Evolutionary conservation across 1,140 invertebrate genomes (phyloP), one percentile per base, ranked within the genome.

Genomic region (Matsumurasca onukii): DNA sequence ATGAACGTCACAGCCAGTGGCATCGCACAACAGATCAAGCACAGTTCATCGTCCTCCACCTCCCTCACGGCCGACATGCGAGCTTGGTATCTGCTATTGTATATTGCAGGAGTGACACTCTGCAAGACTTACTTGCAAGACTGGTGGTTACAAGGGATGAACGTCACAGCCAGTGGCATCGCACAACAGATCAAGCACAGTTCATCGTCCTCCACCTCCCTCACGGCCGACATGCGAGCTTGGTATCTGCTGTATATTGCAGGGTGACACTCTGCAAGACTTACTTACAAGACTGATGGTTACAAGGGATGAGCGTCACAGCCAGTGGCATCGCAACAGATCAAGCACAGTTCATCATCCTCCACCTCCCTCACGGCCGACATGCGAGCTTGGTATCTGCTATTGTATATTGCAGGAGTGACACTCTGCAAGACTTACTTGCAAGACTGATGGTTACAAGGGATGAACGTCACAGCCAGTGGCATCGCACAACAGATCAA

Each of bases 111-210:
- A n/a, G n/a, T n/a, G n/a, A n/a, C n/a, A n/a, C n/a, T n/a, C n/a
- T n/a, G n/a, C n/a, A n/a, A 3, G 22, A 70, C 73, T 68, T 80
- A 85, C 79, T 82, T 84, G 81, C 90, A 92, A 2, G 89, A 89
- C 71, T 84, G 82, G 76, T 92, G 90, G 70, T 84, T 83, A 76
- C 90, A 92, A 0, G 90, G 90, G 64, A 84, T 79, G 74, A 91
- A 91, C 17, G 80, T 81, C 0, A 84, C 85, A 2, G 83, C 81
- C 39, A 86, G 84, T 0, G 83, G 82, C 75, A 86, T 86, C 30
- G 89, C 89, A 77, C 91, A 92, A 74, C 90, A 92, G 71, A 92
- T 92, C 1, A 88, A 87, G 73, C 90, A 92, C 20, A 87, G 75
- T 27, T 86, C 79, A 22, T 89, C 88, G 71, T 88, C 84, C 78